Evolutionary conservation across 2,888 invertebrate species (phyloP).

Genomic region (Leptogaster cylindrica): DNA sequence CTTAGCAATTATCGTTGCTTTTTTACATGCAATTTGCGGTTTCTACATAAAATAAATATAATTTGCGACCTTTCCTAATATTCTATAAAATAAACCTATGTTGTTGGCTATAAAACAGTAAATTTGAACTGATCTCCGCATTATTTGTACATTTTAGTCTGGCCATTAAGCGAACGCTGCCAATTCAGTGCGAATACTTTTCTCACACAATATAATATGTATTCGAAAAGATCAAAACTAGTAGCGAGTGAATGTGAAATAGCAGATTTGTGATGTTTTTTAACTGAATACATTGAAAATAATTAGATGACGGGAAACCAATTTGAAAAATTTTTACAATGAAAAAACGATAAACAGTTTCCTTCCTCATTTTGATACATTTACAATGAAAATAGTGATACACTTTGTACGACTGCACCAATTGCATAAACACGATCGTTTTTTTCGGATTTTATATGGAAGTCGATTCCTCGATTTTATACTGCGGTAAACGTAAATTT

Average conservation of each 20-base stretch:
- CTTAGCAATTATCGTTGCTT: too few species aligned
- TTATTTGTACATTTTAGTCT: background rate
- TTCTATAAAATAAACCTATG: too few species aligned
- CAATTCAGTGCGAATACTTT: background rate
- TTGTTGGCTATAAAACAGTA: too few species aligned
- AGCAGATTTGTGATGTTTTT: background rate
- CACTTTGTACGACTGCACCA: background rate
- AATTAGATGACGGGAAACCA: background rate
- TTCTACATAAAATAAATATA: too few species aligned
- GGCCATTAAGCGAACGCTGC: background rate
- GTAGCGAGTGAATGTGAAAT: background rate
- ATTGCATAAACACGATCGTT: background rate
- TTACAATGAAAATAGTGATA: background rate
- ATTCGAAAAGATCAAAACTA: background rate
- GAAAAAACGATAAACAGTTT: background rate
- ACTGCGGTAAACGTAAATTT: background rate
- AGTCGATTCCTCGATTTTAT: background rate
- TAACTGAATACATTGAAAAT: background rate
- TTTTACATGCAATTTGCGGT: too few species aligned
- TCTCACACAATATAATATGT: background rate
- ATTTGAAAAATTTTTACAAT: background rate
- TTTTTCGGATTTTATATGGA: background rate
- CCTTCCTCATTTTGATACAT: background rate
- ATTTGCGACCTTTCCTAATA: too few species aligned
- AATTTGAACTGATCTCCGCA: background rate